Conservation (phyloP, 2,113 vertebrate species). For the Aspidoscelis tigris region DNA sequence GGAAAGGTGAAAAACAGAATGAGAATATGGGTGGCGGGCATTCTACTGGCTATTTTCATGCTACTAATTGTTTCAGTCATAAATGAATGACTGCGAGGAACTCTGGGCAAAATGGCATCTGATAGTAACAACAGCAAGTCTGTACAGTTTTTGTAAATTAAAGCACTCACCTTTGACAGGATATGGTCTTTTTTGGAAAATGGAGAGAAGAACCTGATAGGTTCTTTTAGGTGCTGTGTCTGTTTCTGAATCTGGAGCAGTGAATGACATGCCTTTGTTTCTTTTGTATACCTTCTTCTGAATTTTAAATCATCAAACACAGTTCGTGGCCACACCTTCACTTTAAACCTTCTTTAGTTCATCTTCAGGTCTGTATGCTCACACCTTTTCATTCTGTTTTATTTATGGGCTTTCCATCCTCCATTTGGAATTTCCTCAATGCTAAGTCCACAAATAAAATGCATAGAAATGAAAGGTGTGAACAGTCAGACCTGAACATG, state of each 20-base stretch:
- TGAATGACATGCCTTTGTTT: background rate
- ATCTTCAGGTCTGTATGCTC: too few species aligned
- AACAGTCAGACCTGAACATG: too few species aligned
- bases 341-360: too few species aligned
- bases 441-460: too few species aligned
- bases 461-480: too few species aligned
- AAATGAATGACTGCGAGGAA: background rate
- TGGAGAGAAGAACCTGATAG: background rate
- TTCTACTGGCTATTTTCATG: background rate
- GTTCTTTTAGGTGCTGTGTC: background rate
- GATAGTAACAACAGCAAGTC: background rate
- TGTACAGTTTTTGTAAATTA: background rate
- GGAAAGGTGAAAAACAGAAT: accelerated
- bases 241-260: background rate
- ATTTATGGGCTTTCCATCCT: too few species aligned
- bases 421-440: too few species aligned
- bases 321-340: too few species aligned
- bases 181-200: background rate
- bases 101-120: background rate
- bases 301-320: too few species aligned
- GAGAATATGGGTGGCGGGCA: accelerated
- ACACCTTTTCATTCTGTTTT: too few species aligned
- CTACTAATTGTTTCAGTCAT: accelerated
- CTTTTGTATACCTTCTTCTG: too few species aligned
- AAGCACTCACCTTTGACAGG: background rate